phyloP scores from a whole-genome alignment of 2,113 vertebrate genomes.

The Onychorhynchus coronatus region DNA sequence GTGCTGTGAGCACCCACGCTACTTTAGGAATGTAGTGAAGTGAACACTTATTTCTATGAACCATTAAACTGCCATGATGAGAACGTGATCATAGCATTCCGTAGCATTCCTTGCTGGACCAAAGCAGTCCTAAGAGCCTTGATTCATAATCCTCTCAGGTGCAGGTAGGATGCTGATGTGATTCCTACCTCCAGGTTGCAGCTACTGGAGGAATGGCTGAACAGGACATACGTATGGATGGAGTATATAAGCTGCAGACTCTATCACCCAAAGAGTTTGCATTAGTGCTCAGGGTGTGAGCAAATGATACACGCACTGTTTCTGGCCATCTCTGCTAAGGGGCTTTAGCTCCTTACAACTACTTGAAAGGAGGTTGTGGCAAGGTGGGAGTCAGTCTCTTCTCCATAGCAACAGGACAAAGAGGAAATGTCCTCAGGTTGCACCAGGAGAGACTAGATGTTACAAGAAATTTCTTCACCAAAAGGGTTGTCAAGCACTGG shows the following conservation, averaged over 20 bases:
- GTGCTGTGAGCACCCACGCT: not conserved
- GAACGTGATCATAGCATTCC: not conserved
- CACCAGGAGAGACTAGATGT: not conserved
- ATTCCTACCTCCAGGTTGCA: not conserved
- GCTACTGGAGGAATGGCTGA: not conserved
- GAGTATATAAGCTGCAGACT: not conserved
- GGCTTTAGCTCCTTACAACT: not conserved
- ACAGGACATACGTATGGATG: not conserved
- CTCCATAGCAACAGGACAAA: not conserved
- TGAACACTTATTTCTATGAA: not conserved
- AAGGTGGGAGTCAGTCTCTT: not conserved
- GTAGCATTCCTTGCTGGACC: not conserved
- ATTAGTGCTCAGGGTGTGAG: not conserved
- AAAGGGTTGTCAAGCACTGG: not conserved
- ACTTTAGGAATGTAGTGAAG: not conserved
- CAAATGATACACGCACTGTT: not conserved
- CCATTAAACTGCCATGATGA: not conserved
- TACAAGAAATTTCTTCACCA: not conserved
- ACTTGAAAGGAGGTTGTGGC: not conserved
- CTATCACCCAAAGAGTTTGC: accelerated
- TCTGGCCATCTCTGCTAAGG: not conserved
- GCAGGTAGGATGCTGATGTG: not conserved
- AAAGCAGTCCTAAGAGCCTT: not conserved
- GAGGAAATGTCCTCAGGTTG: not conserved
- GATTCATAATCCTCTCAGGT: not conserved